Base-by-base conservation (phyloP, 2,113 vertebrate species). In the Corythornis vintsioides region DNA sequence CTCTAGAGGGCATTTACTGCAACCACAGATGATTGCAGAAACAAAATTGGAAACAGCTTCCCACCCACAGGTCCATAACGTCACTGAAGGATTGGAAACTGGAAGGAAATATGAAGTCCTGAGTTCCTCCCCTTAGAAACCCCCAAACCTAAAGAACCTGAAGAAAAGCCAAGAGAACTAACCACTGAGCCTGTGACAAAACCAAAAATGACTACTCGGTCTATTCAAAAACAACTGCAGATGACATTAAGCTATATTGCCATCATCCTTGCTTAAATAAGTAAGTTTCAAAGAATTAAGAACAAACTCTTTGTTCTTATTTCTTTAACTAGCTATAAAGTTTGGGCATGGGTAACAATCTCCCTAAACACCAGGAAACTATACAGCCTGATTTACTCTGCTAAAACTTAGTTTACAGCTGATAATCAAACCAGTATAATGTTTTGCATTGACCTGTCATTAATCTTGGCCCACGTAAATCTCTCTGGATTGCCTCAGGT, bases 1-100 rank as follows among this genome's bases (percentile, higher is more conserved):
- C 60, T 89, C 78, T 67, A 89, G 82, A 79, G 75, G 61, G 24
- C 60, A 81, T 83, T 86, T 52, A 66, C 40, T 83, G 78, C 40
- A 91, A 73, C 71, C 52, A 74, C 91, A 91, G 78, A 47, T 74
- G 72, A 89, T 4, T 70, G 52, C 82, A 91, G 33, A 67, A 88
- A 50, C 24, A 91, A 87, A 96, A 94, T 48, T 87, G 71, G 78
- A 91, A 95, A 80, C 50, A 40, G 13, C 52, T 75, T 92, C 70
- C 74, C 84, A 85, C 3, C 0, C 67, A 74, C 9, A n/a, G 35
- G n/a, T n/a, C 87, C 13, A 5, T 35, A 77, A 74, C 0, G 0
- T 83, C 91, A 74, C 56, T 71, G 64, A 80, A 80, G 60, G n/a
- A 63, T 1, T 64, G 52, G 53, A 74, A 80, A 89, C 12, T 13